These are phyloP conservation scores for Cheilosia urbana DNA, from an alignment of 2,888 invertebrate genomes.

Conservation along the genomic window DNA sequence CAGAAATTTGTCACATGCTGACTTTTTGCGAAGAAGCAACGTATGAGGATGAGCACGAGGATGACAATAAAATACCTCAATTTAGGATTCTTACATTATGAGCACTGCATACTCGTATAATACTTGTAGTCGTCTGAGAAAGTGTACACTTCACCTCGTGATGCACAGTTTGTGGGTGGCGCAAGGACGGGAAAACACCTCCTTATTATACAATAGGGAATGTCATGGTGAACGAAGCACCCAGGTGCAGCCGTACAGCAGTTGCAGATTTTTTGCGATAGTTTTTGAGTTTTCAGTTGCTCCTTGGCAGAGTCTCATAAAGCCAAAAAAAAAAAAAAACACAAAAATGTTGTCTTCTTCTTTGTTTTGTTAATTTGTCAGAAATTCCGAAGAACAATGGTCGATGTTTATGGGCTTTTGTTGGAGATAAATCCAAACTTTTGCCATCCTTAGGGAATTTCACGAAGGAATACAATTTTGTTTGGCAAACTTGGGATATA, in stretches of 20 bases:
- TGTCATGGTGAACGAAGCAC: neutral
- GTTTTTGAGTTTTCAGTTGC: neutral
- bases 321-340: neutral
- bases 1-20: conserved; percentile 26
- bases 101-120: neutral
- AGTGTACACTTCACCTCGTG: neutral
- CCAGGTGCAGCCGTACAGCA: neutral
- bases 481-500: neutral
- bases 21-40: neutral
- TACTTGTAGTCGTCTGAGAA: neutral
- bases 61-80: conserved; percentile 37
- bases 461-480: no score
- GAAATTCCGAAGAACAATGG: neutral
- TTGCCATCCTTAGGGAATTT: neutral
- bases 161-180: neutral
- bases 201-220: neutral
- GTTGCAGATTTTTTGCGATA: neutral
- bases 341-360: neutral
- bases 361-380: conserved; percentile 18
- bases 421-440: neutral
- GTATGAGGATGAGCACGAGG: neutral
- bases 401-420: neutral
- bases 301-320: neutral
- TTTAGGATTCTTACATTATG: conserved; percentile 42
- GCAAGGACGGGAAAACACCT: neutral